Evolutionary conservation across 64 coral and sea anemone species (phyloP), one percentile per base, ranked within the genome.

Genomic region (Montipora efflorescens): DNA sequence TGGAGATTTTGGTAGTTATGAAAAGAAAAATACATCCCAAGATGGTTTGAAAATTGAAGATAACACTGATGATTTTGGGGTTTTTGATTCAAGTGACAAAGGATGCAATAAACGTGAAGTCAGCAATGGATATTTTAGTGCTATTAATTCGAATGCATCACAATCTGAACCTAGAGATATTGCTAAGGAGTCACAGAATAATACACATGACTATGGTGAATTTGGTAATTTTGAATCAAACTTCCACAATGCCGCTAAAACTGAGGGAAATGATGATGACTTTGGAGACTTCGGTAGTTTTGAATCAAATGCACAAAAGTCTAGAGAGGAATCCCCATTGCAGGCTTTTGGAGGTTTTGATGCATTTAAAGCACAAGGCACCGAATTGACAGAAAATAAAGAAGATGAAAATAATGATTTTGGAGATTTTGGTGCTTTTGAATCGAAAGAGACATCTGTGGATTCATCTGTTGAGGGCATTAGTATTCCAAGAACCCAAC

Each of bases 11-110:
- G 79, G 48, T 47, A 44, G 80, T 43, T 61, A 48, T 84, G 72
- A 77, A 14, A 2, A 16, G 48, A 59, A 58, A 15, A 18, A 71
- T 21, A 23, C 20, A 5, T 71, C 3, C 14, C 55, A 82, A 16
- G 14, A 59, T 59, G 8, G 5, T 5, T 16, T 13, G 48, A 16
- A 76, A 36, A 76, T 28, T 18, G 19, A 77, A 77, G n/a, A 20
- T 23, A 74, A 70, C 55, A 79, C 72, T 67, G 48, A 64, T 44
- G 69, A 94, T 2, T 94, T 94, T 89, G 86, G 84, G 22, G 77
- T 23, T 49, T 81, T 86, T 86, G 82, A 86, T 12, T 68, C 46
- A 4, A 86, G 22, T n/a, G 19, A 11, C 14, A 72, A 50, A 68
- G 61, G 59, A 47, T 19, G 2, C 28, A 4, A 68, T 67, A 68